Evolutionary conservation across 2,888 invertebrate species (phyloP).

Genomic region (Patella depressa): DNA sequence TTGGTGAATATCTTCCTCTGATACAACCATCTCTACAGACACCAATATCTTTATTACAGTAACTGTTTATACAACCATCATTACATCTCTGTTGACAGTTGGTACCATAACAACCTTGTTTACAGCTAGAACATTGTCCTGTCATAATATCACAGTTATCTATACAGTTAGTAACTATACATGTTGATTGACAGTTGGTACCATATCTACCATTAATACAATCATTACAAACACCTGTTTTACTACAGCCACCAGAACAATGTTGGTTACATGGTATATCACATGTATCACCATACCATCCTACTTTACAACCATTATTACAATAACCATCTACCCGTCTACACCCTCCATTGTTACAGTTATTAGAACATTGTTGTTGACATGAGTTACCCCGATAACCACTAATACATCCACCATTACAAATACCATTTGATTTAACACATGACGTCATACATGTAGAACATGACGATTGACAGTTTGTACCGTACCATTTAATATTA

Average conservation of each 20-base stretch:
- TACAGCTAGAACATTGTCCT: neutral
- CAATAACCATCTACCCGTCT: neutral
- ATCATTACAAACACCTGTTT: too few relatives aligned
- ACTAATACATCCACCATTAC: neutral
- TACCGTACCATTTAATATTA: too few relatives aligned
- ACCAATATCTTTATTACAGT: too few relatives aligned
- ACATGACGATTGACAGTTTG: neutral
- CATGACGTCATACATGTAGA: neutral
- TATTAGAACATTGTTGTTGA: neutral
- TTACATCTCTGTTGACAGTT: too few relatives aligned
- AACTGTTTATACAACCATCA: too few relatives aligned
- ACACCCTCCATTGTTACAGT: neutral
- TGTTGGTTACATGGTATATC: neutral
- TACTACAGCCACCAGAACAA: too few relatives aligned
- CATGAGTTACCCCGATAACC: neutral
- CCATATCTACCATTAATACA: too few relatives aligned
- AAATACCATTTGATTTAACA: neutral
- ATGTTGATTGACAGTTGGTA: too few relatives aligned
- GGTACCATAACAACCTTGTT: neutral
- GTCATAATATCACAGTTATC: neutral
- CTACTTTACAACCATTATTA: neutral
- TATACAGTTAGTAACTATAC: too few relatives aligned
- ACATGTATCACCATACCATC: conserved; percentile 8
- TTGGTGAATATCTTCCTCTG: too few relatives aligned
- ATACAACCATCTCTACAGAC: too few relatives aligned